Percentiles rank a stretch among this genome's conserved stretches.
These are phyloP conservation scores for Ascidia mentula DNA, from an alignment of 23 tunicate genomes.

Conservation along the genomic window DNA sequence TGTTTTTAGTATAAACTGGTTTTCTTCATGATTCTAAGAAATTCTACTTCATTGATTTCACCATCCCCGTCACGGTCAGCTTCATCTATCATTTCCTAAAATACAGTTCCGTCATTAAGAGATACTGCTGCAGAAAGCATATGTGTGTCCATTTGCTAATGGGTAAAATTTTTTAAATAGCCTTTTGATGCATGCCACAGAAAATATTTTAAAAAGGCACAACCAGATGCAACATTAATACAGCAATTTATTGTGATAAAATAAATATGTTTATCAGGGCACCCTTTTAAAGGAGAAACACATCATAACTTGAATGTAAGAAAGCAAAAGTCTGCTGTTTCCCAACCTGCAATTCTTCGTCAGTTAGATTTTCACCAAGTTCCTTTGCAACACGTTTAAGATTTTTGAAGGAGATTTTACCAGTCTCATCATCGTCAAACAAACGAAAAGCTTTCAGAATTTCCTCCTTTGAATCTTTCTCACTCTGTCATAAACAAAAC, in stretches of 20 bases:
- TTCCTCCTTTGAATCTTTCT: constrained; percentile 97
- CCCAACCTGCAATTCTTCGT: constrained; percentile 81
- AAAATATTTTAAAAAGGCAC: too few species aligned
- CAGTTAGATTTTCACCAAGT: constrained; percentile 95
- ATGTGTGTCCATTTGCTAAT: too few species aligned
- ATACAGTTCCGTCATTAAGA: not conserved
- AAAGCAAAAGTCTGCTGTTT: too few species aligned
- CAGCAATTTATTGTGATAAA: too few species aligned
- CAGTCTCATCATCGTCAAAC: constrained; percentile 99
- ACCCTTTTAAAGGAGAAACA: too few species aligned
- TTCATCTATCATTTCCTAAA: constrained; percentile 99
- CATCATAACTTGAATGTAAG: too few species aligned
- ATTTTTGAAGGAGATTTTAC: constrained; percentile 98
- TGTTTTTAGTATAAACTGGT: constrained; percentile 79
- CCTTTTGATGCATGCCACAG: too few species aligned
- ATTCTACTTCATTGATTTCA: constrained; percentile 96
- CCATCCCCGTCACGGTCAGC: constrained; percentile 99
- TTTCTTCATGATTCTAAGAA: constrained; percentile 98
- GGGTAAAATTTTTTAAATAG: too few species aligned
- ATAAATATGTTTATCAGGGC: too few species aligned
- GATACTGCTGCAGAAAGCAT: too few species aligned
- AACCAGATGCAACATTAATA: too few species aligned
- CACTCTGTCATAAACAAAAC: constrained; percentile 30
- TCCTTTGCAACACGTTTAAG: constrained; percentile 97
- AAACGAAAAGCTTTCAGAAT: constrained; percentile 97